A percentile compares a stretch with the other conserved stretches of the same genome.
Conservation (phyloP, 2,113 vertebrate species). For the Leiothrix lutea region DNA sequence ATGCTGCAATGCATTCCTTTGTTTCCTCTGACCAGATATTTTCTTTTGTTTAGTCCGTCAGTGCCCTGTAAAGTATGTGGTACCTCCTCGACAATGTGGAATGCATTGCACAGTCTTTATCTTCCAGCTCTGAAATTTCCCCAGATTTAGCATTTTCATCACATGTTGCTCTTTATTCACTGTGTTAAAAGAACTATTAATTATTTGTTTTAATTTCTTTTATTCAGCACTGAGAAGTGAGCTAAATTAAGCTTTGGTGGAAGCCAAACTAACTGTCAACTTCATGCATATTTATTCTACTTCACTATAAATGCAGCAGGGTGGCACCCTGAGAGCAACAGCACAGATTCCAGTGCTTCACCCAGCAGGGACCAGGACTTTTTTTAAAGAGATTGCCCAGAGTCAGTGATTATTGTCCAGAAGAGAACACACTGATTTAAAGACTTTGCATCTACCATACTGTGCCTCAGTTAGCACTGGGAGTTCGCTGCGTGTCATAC, state of each 20-base stretch:
- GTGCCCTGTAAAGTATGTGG: neutral
- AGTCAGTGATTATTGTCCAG: neutral
- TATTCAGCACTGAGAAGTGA: neutral
- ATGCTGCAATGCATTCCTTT: slow-evolving; percentile 49
- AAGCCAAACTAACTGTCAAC: neutral
- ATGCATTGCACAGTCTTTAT: neutral
- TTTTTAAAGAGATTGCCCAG: too few species aligned
- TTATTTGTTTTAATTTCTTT: slow-evolving; percentile 24
- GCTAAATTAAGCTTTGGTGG: slow-evolving; percentile 38
- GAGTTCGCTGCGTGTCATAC: neutral
- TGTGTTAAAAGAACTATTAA: slow-evolving; percentile 8
- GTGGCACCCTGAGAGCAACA: neutral
- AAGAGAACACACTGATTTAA: neutral
- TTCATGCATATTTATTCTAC: slow-evolving; percentile 26
- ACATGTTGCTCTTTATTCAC: neutral
- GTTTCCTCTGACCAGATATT: slow-evolving; percentile 22
- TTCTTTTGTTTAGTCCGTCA: slow-evolving; percentile 35
- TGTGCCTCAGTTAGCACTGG: neutral
- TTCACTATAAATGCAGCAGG: neutral
- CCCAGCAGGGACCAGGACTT: neutral
- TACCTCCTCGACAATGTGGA: neutral
- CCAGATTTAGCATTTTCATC: neutral
- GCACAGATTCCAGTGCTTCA: neutral
- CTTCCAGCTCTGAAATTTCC: neutral
- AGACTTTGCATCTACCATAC: neutral